Base-by-base conservation (phyloP, 2,113 vertebrate species). In the Embiotoca jacksoni region DNA sequence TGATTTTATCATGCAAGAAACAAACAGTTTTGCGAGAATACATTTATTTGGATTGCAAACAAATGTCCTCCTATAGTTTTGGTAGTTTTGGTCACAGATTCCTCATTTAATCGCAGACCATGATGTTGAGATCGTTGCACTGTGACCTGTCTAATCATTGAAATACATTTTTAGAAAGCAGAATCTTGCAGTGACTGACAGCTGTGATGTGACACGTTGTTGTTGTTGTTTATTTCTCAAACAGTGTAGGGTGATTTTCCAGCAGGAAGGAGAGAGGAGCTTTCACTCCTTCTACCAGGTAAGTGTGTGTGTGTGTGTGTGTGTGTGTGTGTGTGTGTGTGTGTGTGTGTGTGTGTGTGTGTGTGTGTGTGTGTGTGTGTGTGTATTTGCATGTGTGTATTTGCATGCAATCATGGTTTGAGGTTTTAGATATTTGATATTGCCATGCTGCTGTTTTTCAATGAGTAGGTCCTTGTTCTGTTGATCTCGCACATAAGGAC, bases 231-330 rank as follows among this genome's bases (percentile, higher is more conserved):
- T 63, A n/a, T 49, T 54, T 54, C 7, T 11, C 60, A 8, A 66
- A 80, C 84, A 99, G 98, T 99, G 97, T 69, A 94, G 98, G 56
- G 98, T 99, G 36, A 99, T 99, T 58, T 96, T 99, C 80, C 98
- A 99, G 30, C 98, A 99, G 80, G 92, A 95, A 0, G 98, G 98
- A 71, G 98, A 99, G 47, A 91, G 98, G 66, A 99, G 96, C 90
- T 99, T 99, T 82, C 98, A 99, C 78, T 99, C 98, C 0, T 99
- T 96, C 86, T 99, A 99, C 92, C 98, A 99, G 97, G 98, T 99
- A 68, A 87, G 91, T 91, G 5, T 62, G 5, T 59, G 55, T 70
- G 23, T 32, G 11, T 50, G 13, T 37, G 16, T 0, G 15, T 15
- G 7, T 54, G 23, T 32, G 11, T 50, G 13, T 37, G 16, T 0